Percentiles rank a stretch among this genome's conserved stretches.
Evolutionary conservation across 2,113 vertebrate species (phyloP).

Genomic region (Labrus mixtus): DNA sequence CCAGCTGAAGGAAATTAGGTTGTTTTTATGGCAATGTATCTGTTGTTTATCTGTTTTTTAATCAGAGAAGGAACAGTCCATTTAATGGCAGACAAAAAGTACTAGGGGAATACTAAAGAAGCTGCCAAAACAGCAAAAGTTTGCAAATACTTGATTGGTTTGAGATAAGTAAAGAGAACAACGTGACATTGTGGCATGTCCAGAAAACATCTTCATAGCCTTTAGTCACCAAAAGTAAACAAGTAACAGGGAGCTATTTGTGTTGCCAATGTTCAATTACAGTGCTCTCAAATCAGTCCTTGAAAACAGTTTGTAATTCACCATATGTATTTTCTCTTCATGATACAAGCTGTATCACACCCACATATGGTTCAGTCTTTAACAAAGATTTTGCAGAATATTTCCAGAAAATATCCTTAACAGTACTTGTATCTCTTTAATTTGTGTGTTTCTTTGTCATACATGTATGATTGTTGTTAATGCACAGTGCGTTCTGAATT

Average conservation of each 20-base stretch:
- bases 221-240: not conserved
- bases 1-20: not conserved
- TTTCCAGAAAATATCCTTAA: not conserved
- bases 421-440: not conserved
- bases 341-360: no score
- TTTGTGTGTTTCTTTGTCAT: not conserved
- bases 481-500: not conserved
- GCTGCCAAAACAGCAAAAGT: not conserved
- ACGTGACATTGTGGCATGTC: not conserved
- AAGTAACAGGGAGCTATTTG: not conserved
- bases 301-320: not conserved
- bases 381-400: no score
- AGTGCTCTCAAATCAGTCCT: no score
- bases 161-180: conserved; percentile 18
- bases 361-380: no score
- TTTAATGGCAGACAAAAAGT: not conserved
- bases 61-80: not conserved
- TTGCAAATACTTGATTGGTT: not conserved
- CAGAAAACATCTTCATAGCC: not conserved
- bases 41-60: conserved; percentile 8
- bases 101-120: not conserved
- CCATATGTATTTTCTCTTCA: not conserved
- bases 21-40: not conserved
- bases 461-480: not conserved
- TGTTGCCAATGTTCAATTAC: not conserved